These are phyloP conservation scores for Chondrilla cf. caribensis DNA, from an alignment of 37 sponge, comb jelly and placozoan genomes.

Conservation along the genomic window DNA sequence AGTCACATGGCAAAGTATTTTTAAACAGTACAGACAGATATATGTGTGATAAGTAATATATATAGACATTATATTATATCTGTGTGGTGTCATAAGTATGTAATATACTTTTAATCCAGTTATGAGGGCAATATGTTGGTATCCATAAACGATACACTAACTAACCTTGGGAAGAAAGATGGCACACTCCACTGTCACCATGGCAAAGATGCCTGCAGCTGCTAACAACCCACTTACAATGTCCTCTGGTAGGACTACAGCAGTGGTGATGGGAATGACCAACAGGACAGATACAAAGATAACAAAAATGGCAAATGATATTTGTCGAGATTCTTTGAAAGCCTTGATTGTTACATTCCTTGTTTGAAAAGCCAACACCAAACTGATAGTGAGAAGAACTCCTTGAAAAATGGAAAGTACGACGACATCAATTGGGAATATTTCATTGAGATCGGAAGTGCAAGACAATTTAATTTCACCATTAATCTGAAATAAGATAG, in stretches of 20 bases:
- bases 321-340: conserved; percentile 3
- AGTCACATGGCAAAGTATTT: no score
- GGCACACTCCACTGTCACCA: not conserved
- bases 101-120: no score
- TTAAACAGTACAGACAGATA: no score
- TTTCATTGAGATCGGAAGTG: not conserved
- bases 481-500: not conserved
- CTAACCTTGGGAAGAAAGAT: conserved; percentile 9
- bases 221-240: not conserved
- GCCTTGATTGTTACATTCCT: conserved; percentile 1
- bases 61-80: no score
- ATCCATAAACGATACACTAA: no score
- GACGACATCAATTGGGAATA: not conserved
- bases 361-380: conserved; percentile 1
- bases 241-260: not conserved
- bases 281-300: not conserved
- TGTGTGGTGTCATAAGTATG: no score
- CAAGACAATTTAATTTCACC: not conserved
- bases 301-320: conserved; percentile 1
- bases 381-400: not conserved
- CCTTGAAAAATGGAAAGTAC: not conserved
- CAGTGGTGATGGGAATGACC: not conserved
- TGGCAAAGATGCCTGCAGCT: not conserved
- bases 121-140: no score
- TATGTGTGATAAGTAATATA: no score